Conservation (phyloP, 2,113 vertebrate genomes). For the Malurus alboscapulatus region DNA sequence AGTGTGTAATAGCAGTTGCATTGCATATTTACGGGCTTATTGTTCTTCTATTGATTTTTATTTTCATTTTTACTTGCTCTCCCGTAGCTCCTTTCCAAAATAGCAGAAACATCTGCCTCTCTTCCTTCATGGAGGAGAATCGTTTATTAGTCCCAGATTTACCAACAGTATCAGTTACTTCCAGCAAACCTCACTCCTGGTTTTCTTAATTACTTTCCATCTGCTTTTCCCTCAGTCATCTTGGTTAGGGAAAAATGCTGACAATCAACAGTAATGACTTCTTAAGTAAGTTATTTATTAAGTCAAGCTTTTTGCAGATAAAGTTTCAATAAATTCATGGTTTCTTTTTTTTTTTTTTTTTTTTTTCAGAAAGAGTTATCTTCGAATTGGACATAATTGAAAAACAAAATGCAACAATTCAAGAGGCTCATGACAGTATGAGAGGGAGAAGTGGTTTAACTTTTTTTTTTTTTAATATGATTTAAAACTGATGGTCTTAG, state of each 20-base stretch:
- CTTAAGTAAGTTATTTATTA: conserved; percentile 63
- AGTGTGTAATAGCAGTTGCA: not conserved
- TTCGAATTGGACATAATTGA: not conserved
- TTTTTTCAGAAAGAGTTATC: not conserved
- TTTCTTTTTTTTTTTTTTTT: not conserved
- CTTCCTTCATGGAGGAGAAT: conserved; percentile 30
- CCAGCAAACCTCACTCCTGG: conserved; percentile 56
- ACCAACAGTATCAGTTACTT: conserved; percentile 71
- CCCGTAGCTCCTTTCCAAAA: conserved; percentile 38
- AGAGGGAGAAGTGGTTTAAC: not conserved
- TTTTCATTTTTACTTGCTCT: conserved; percentile 31
- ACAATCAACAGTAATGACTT: conserved; percentile 64
- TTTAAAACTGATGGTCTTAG: not conserved
- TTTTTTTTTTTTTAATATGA: not conserved
- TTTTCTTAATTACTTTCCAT: conserved; percentile 77
- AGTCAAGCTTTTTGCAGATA: conserved; percentile 38
- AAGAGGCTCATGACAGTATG: not conserved
- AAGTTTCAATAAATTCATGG: conserved; percentile 8
- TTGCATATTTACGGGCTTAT: not conserved
- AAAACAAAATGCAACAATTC: not conserved
- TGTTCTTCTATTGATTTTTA: not conserved
- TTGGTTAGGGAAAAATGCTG: conserved; percentile 55
- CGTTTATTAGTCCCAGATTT: conserved; percentile 72
- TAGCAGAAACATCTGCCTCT: conserved; percentile 69
- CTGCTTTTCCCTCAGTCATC: conserved; percentile 61